phyloP scores from a whole-genome alignment of 2,888 invertebrate genomes.

The Cremastobaeus sp. region DNA sequence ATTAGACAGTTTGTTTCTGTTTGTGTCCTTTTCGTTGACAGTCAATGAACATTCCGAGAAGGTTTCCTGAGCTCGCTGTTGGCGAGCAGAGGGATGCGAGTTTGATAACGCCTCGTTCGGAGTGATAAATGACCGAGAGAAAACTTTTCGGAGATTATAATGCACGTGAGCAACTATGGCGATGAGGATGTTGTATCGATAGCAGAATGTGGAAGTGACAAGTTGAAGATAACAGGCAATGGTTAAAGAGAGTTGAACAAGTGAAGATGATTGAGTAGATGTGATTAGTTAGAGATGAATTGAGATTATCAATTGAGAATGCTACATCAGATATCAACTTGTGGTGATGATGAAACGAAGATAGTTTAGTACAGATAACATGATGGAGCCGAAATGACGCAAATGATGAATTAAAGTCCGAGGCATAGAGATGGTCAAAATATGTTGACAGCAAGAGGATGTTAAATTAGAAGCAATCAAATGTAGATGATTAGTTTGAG shows the following conservation, averaged over 20 bases:
- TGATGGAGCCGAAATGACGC: not conserved
- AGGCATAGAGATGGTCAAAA: not conserved
- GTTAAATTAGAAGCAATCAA: too few species aligned
- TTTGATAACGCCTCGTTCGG: constrained; percentile 12
- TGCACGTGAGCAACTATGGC: not conserved
- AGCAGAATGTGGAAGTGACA: not conserved
- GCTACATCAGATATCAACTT: not conserved
- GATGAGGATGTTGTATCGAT: not conserved
- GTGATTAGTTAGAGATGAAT: not conserved
- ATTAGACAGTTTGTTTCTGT: constrained; percentile 18
- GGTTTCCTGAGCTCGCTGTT: not conserved
- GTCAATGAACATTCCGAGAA: constrained; percentile 20
- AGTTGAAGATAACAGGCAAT: not conserved
- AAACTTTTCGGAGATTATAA: constrained; percentile 12
- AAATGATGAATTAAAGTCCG: not conserved
- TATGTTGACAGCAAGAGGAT: not conserved
- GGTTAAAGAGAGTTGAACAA: too few species aligned
- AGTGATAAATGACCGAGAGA: constrained; percentile 13
- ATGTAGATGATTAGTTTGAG: too few species aligned
- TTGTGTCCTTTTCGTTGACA: not conserved
- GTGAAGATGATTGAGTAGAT: not conserved
- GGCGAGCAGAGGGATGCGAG: constrained; percentile 4
- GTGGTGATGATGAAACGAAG: not conserved
- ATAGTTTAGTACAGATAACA: not conserved
- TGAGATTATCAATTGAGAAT: not conserved